Base-by-base conservation (phyloP, 1,140 invertebrate genomes). In the Drosophila pruinosa region DNA sequence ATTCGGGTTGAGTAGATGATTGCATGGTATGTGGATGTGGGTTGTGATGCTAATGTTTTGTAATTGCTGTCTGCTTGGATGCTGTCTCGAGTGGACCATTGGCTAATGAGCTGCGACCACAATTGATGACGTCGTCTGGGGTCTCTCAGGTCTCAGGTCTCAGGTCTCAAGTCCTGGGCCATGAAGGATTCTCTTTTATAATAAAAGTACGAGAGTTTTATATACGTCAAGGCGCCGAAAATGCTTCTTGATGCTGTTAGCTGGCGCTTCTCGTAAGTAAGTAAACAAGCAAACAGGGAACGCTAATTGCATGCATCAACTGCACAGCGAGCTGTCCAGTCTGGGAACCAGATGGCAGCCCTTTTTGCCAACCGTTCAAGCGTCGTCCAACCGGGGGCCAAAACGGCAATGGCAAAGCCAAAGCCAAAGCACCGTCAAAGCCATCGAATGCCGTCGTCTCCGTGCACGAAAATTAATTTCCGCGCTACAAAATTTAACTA, bases 391-490 rank as follows among this genome's bases (percentile, higher is more conserved):
- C 22, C 22, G 1, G 7, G 47, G 7, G 47, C 19, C 19, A 31
- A 31, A 31, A 31, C n/a, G 28, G 28, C 28, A 31, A 10, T 31
- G 28, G 7, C 28, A 57, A 64, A 41, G 36, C 34, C 34, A 8
- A 39, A 8, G 63, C 63, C 15, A 14, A n/a, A 28, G 47, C 47
- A n/a, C n/a, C n/a, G n/a, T n/a, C 26, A 31, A 10, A 14, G 24
- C 28, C 53, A 58, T 58, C 63, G 31, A 48, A 67, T 34, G 8
- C 31, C 21, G n/a, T 57, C 53, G 21, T 47, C 53, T 47, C 54
- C 14, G 21, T 57, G 56, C 47, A 72, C 53, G 41, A 65, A 75
- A 75, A 75, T 72, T 73, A 73, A 72, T 75, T 54, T 56, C 26
- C 26, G 48, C 72, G 21, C 24, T 52, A 39, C 52, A 21, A 72